Evolutionary conservation across 2,113 vertebrate genomes (phyloP), one percentile per base, ranked within the genome.

Genomic region (Pollimyrus isidori): DNA sequence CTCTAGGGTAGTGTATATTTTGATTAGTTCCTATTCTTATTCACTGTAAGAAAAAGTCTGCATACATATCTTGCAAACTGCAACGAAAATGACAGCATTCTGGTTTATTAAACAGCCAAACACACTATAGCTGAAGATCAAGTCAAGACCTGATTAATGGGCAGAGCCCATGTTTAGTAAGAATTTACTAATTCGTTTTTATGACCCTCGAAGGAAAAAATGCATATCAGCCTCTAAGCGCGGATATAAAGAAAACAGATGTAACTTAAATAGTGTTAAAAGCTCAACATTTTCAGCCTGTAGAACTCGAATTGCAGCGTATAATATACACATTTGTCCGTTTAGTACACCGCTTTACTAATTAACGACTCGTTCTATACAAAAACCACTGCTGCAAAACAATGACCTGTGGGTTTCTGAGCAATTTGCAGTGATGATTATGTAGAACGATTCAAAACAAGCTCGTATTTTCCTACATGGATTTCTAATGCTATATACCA

Each of bases 381-480:
- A 48, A n/a, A 82, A 84, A 39, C 45, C 10, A 84, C 46, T 46
- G 45, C 45, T 48, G 82, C 42, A 84, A 45, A 84, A 84, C 73
- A 84, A 48, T 46, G 82, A 84, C 82, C 82, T 45, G 35, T 84
- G 82, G 82, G 82, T 84, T 84, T 84, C 45, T 23, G 39, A 48
- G 45, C 19, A 48, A 48, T 84, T 48, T 84, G 82, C 39, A 84
- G 82, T 48, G 82, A 46, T 84, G 45, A 84, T 84, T 84, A 84
- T 84, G 73, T 84, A 84, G 42, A 46, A 84, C 39, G 82, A 84
- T 49, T 45, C 82, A 84, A 84, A 84, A 84, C 45, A 84, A 84
- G 82, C 9, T 39, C 46, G 7, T 23, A 7, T 84, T 84, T 45
- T 23, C 42, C 23, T 11, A 7, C 45, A 9, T 84, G 21, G 45